These are phyloP conservation scores for Melanotaenia nigrans DNA, from an alignment of 2,797 vertebrate species.

Conservation along the genomic window DNA sequence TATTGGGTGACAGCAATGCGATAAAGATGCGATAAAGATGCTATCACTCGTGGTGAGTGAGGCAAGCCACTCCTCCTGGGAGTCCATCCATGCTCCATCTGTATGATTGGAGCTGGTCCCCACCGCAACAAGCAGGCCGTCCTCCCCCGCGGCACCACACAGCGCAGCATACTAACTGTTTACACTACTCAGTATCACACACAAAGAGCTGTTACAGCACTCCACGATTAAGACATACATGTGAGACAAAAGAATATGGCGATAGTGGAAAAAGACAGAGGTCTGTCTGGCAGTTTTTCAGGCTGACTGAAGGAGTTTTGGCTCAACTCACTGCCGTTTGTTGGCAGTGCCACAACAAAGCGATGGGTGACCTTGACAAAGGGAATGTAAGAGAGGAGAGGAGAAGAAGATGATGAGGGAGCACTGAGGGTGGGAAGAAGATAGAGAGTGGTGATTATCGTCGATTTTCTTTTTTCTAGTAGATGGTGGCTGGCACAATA, in stretches of 20 bases:
- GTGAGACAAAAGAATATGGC: conserved; percentile 63
- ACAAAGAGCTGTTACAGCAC: conserved; percentile 70
- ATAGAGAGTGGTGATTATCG: conserved; percentile 52
- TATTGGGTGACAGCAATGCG: conserved; percentile 39
- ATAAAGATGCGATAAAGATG: conserved; percentile 74
- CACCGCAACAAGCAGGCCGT: conserved; percentile 57
- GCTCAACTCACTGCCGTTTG: conserved; percentile 44
- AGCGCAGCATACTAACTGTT: conserved; percentile 75
- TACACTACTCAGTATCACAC: conserved; percentile 72
- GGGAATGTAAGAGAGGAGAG: conserved; percentile 53
- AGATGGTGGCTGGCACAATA: conserved; percentile 37
- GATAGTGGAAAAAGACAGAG: conserved; percentile 41
- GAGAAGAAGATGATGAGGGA: conserved; percentile 42
- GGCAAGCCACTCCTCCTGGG: conserved; percentile 63
- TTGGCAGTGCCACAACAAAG: conserved; percentile 63
- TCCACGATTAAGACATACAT: conserved; percentile 57
- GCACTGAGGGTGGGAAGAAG: conserved; percentile 26
- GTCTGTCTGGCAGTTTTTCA: conserved; percentile 45
- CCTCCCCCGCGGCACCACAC: conserved; percentile 65
- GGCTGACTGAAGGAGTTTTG: conserved; percentile 54
- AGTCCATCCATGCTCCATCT: conserved; percentile 79
- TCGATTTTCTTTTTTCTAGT: conserved; percentile 36
- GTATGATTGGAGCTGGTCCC: conserved; percentile 70
- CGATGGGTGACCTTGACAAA: conserved; percentile 78
- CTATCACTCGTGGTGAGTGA: conserved; percentile 72